These are phyloP conservation scores for Arctia plantaginis DNA, from an alignment of 2,888 invertebrate species.

Conservation along the genomic window DNA sequence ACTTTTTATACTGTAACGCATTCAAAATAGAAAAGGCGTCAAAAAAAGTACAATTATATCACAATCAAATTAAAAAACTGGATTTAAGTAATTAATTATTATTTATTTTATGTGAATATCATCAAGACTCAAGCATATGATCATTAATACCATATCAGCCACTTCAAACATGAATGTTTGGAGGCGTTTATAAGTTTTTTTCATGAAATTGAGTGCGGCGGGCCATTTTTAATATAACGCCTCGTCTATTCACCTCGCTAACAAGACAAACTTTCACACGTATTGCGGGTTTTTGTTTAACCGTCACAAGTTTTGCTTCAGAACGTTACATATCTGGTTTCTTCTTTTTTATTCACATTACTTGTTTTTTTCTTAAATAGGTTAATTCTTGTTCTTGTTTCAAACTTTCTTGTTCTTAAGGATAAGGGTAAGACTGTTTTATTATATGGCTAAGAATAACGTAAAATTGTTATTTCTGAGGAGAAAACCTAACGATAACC, in stretches of 20 bases:
- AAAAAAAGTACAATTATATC: no score
- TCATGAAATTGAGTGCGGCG: slow-evolving; percentile 79
- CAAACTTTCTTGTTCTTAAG: not conserved
- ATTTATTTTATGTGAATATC: not conserved
- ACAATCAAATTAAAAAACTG: not conserved
- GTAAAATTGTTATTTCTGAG: no score
- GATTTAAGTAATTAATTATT: not conserved
- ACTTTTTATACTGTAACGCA: no score
- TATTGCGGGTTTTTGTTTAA: slow-evolving; percentile 25
- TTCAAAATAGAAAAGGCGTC: no score
- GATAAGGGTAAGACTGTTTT: not conserved
- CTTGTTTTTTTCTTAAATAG: not conserved
- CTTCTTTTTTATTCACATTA: not conserved
- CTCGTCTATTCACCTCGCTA: slow-evolving; percentile 72
- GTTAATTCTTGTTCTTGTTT: no score
- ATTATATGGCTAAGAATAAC: not conserved
- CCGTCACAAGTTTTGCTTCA: slow-evolving; percentile 9
- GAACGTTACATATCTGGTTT: not conserved
- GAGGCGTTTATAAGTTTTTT: slow-evolving; percentile 75
- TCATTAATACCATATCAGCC: slow-evolving; percentile 52
- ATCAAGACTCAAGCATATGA: not conserved
- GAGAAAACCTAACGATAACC: no score
- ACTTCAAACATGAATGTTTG: slow-evolving; percentile 32
- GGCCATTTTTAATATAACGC: slow-evolving; percentile 78
- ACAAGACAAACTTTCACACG: slow-evolving; percentile 76